Conservation (phyloP, 92 coral and sea anemone genomes). For the Muricea muricata region DNA sequence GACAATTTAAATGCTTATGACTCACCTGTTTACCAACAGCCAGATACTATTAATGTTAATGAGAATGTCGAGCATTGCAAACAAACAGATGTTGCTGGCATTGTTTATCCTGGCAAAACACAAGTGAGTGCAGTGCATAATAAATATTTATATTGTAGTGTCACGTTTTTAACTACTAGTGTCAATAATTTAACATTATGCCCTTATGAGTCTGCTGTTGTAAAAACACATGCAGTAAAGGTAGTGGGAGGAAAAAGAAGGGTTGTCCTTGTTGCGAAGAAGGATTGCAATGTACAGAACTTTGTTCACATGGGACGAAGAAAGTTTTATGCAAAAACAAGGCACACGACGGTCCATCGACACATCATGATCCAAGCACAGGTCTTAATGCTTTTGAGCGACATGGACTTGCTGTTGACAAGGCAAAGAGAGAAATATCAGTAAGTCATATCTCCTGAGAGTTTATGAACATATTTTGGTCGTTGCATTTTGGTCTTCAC, state of each 20-base stretch:
- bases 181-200: background rate
- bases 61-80: slow-evolving; percentile 1
- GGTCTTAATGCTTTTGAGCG: no score
- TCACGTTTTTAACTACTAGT: background rate
- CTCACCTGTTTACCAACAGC: background rate
- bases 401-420: background rate
- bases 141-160: background rate
- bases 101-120: background rate
- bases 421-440: slow-evolving; percentile 19
- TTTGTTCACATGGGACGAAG: background rate
- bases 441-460: slow-evolving; percentile 59
- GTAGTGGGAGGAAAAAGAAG: slow-evolving; percentile 1
- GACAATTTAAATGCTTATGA: background rate
- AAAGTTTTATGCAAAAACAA: background rate
- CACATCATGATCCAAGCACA: slow-evolving; percentile 2
- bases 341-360: background rate
- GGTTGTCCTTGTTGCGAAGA: background rate
- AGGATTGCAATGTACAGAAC: background rate
- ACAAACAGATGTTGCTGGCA: slow-evolving; percentile 5
- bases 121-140: background rate
- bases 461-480: slow-evolving; percentile 13
- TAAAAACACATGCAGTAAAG: slow-evolving; percentile 1
- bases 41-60: background rate
- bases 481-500: background rate
- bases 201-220: background rate